phyloP scores from a whole-genome alignment of 2,888 invertebrate species.

The Cetonia aurata region DNA sequence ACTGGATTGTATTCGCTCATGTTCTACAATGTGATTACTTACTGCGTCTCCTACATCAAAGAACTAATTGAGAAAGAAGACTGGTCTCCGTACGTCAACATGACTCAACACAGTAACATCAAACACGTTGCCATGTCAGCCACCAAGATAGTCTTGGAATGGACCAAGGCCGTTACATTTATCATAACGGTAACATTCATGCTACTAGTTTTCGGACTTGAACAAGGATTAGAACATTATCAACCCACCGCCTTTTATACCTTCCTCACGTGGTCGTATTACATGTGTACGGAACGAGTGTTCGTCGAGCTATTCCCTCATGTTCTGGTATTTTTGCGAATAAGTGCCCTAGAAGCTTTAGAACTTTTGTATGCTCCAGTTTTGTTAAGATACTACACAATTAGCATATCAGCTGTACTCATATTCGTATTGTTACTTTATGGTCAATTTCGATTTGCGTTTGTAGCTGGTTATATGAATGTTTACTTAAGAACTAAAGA shows the following conservation, averaged over 20 bases:
- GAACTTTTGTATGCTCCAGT: conserved; percentile 79
- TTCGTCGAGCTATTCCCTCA: conserved; percentile 77
- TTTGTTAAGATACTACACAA: conserved; percentile 73
- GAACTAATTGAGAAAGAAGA: conserved; percentile 81
- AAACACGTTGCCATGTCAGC: conserved; percentile 86
- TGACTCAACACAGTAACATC: conserved; percentile 78
- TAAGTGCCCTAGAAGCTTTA: conserved; percentile 78
- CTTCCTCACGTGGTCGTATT: conserved; percentile 76
- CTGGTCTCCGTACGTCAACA: conserved; percentile 82
- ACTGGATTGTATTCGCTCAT: conserved; percentile 82
- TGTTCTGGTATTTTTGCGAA: conserved; percentile 70
- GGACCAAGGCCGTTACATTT: conserved; percentile 86
- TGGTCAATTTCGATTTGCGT: conserved; percentile 72
- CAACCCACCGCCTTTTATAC: conserved; percentile 78
- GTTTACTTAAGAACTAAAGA: conserved; percentile 77
- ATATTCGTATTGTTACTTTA: conserved; percentile 70
- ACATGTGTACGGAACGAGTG: conserved; percentile 79
- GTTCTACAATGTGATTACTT: conserved; percentile 86
- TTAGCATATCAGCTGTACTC: conserved; percentile 71
- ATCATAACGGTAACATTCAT: conserved; percentile 83
- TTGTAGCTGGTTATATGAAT: conserved; percentile 74
- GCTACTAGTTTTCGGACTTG: conserved; percentile 79
- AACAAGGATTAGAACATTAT: conserved; percentile 82
- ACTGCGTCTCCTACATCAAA: conserved; percentile 81
- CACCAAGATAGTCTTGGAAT: conserved; percentile 83